Evolutionary conservation across 2,113 vertebrate species (phyloP).

Genomic region (Merops nubicus): DNA sequence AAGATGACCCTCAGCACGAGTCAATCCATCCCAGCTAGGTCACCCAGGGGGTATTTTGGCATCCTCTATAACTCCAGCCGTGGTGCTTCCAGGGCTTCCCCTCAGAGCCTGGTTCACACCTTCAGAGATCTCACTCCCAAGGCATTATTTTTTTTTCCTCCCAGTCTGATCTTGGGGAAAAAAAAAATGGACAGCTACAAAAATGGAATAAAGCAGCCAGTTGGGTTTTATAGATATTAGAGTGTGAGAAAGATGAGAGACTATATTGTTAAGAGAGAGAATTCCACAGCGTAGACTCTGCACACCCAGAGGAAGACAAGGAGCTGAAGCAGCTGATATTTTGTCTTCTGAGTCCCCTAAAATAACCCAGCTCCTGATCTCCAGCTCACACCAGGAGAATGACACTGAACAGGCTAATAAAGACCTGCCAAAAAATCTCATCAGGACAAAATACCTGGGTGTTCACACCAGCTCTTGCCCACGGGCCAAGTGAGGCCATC

Average conservation of each 20-base stretch:
- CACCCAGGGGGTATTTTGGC: neutral
- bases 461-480: neutral
- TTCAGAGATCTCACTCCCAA: neutral
- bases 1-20: neutral
- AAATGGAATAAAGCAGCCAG: constrained; percentile 56
- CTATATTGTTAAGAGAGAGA: constrained; percentile 44
- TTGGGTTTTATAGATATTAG: constrained; percentile 18
- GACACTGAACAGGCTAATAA: constrained; percentile 27
- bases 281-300: neutral
- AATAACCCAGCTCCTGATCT: constrained; percentile 37
- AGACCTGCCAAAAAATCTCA: constrained; percentile 25
- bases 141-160: constrained; percentile 6
- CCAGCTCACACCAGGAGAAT: neutral
- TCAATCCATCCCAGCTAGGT: neutral
- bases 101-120: constrained; percentile 3
- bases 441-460: constrained; percentile 20
- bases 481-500: neutral
- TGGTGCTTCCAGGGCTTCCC: neutral
- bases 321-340: constrained; percentile 35
- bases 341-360: constrained; percentile 42
- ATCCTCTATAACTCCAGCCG: neutral
- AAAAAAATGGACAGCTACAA: constrained; percentile 32
- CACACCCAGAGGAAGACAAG: constrained; percentile 20
- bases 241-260: constrained; percentile 39
- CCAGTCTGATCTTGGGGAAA: neutral